These are phyloP conservation scores for Rallus limicola DNA, from an alignment of 2,113 vertebrate genomes.

Conservation along the genomic window DNA sequence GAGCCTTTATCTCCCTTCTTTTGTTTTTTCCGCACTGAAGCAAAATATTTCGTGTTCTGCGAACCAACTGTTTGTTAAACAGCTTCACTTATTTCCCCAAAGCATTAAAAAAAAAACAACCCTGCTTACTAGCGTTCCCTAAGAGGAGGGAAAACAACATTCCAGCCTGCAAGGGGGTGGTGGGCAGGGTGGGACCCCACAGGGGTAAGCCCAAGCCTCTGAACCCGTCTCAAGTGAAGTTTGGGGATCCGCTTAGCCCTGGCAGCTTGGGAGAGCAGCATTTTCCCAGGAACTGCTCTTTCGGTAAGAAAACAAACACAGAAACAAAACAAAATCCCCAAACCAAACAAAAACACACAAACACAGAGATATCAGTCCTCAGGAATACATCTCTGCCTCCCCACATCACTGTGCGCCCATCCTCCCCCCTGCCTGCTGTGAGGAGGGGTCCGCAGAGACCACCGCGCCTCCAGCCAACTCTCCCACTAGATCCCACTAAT, in stretches of 20 bases:
- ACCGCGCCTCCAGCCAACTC: not conserved
- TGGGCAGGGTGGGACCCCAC: not conserved
- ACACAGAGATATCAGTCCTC: accelerated
- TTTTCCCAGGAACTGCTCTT: not conserved
- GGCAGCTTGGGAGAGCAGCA: not conserved
- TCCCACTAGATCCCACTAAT: conserved; percentile 49
- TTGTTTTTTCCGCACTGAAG: conserved; percentile 40
- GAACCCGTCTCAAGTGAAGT: not conserved
- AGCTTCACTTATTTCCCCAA: not conserved
- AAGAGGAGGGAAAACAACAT: not conserved
- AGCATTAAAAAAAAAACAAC: too few species aligned
- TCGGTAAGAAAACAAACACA: too few species aligned
- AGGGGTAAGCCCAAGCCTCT: accelerated
- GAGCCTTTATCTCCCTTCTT: conserved; percentile 45
- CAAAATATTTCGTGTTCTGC: conserved; percentile 45
- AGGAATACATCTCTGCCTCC: not conserved
- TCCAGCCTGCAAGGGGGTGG: accelerated
- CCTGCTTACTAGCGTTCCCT: not conserved
- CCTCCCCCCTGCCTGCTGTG: not conserved
- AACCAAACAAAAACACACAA: too few species aligned
- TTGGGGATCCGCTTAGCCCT: not conserved
- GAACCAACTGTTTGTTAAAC: conserved; percentile 36
- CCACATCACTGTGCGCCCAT: not conserved
- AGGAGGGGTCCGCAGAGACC: not conserved
- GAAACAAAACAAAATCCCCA: too few species aligned